Base-by-base conservation (phyloP, 1,140 invertebrate genomes). In the Daktulosphaira vitifoliae region DNA sequence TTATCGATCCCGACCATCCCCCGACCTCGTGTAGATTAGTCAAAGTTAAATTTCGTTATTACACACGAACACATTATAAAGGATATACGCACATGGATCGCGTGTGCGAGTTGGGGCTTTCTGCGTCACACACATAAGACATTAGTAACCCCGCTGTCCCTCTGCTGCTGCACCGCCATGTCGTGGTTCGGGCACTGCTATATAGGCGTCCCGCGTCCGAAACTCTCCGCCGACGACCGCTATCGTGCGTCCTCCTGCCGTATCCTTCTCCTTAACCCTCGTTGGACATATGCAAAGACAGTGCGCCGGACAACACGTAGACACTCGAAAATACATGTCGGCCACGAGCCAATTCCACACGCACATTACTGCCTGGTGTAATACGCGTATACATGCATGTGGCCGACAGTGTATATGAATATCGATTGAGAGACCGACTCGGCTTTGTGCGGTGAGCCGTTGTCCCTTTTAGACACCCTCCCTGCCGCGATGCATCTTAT, bases 41-140 rank as follows among this genome's bases (percentile, higher is more conserved):
- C 26, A 48, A 62, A 62, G 56, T 62, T 62, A 62, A 62, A 62
- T 62, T 62, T 62, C 56, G 56, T 62, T 62, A 62, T 62, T 62
- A 62, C 56, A 62, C 56, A 62, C 56, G 56, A 62, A 62, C 56
- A 48, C 56, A 62, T 62, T 62, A 62, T 62, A 62, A 62, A 62
- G 56, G 56, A 62, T 62, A 62, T 62, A 62, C 39, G 29, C 56
- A 62, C 56, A 62, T n/a, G n/a, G n/a, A 62, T 62, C 56, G 56
- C 56, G 56, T 62, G 56, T 46, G 56, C 56, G 29, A 62, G 56
- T 62, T 62, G 46, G 56, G 56, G 56, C 37, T 62, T 62, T 62
- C 42, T 22, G 56, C 56, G 56, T 62, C 56, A 62, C 56, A 62
- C 56, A 62, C 56, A 62, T 62, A 62, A 62, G 56, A 62, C 56